These are phyloP conservation scores for Cephus spinipes DNA, from an alignment of 2,888 invertebrate genomes.

Conservation along the genomic window DNA sequence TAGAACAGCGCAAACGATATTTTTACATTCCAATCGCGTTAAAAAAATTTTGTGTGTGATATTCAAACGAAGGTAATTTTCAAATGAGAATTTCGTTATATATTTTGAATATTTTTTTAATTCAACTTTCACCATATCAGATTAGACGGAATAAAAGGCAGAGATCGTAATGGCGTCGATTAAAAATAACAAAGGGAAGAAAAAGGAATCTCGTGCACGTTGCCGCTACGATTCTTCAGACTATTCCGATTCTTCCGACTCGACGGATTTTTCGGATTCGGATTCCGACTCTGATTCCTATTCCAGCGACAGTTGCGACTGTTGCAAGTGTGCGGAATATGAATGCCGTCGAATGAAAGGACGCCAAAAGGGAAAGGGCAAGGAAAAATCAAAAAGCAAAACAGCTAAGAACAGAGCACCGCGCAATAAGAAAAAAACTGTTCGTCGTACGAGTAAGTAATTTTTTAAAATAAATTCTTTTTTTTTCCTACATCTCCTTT, in stretches of 20 bases:
- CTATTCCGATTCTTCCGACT: constrained; percentile 13
- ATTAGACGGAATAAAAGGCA: not conserved
- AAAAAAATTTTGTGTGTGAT: not conserved
- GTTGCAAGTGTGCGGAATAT: not conserved
- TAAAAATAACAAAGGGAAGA: not conserved
- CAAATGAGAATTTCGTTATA: not conserved
- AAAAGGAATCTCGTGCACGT: constrained; percentile 14
- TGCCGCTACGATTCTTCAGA: constrained; percentile 17
- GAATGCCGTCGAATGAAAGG: not conserved
- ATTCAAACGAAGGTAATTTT: not conserved
- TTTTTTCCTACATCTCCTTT: not conserved
- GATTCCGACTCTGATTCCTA: constrained; percentile 18
- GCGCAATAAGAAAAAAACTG: constrained; percentile 23
- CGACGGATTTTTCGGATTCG: constrained; percentile 15
- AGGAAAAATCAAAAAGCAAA: constrained; percentile 23
- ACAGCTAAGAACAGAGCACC: constrained; percentile 8
- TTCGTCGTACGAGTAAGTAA: constrained; percentile 28
- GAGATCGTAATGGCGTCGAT: not conserved
- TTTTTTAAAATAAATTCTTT: not conserved
- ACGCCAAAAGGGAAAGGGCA: not conserved
- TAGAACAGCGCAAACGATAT: not conserved
- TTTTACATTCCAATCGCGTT: not conserved
- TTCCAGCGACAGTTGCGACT: constrained; percentile 12
- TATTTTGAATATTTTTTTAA: not conserved
- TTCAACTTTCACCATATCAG: not conserved